Base-by-base conservation (phyloP, 2,888 invertebrate genomes). In the Cistogaster globosa region DNA sequence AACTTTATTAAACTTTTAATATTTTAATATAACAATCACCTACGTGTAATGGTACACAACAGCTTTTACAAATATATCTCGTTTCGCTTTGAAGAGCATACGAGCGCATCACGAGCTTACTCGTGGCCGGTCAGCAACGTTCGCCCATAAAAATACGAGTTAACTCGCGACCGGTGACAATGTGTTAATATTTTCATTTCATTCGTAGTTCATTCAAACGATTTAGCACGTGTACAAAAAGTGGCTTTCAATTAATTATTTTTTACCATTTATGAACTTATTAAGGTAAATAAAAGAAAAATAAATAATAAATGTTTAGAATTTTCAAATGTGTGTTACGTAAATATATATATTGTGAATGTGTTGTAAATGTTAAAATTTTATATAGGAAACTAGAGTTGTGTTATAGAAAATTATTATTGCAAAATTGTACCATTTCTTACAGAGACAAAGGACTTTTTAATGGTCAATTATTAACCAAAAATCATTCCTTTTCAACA, bases 211-310 rank as follows among this genome's bases (percentile, higher is more conserved):
- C 26, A 26, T 2, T 26, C 26, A 4, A 26, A 26, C 26, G 26
- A 26, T 26, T 26, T 26, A 26, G 4, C 26, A 26, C 7, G 6
- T 38, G 1, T 38, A 38, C 38, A 11, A 38, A 2, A 11, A 38
- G 38, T 38, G n/a, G n/a, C n/a, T n/a, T n/a, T n/a, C n/a, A n/a
- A n/a, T 6, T 38, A 38, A 53, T 16, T 53, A 14, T 2, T 45
- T 18, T 65, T 65, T 65, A 1, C 26, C 67, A 65, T 76, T 76
- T 76, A 76, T 76, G 65, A 76, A 67, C 67, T 76, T 76, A 67
- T 76, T 58, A 48, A n/a, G 26, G 20, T 42, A 6, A 8, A 7
- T 3, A 7, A 22, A 26, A 14, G n/a, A 26, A 51, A 38, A n/a
- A 11, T 45, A 32, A 75, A 57, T 57, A 69, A 16, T 38, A 48